Percentiles rank a stretch among this genome's conserved stretches.
phyloP scores from a whole-genome alignment of 2,797 vertebrate genomes.

The Mormyrops attenuatus region DNA sequence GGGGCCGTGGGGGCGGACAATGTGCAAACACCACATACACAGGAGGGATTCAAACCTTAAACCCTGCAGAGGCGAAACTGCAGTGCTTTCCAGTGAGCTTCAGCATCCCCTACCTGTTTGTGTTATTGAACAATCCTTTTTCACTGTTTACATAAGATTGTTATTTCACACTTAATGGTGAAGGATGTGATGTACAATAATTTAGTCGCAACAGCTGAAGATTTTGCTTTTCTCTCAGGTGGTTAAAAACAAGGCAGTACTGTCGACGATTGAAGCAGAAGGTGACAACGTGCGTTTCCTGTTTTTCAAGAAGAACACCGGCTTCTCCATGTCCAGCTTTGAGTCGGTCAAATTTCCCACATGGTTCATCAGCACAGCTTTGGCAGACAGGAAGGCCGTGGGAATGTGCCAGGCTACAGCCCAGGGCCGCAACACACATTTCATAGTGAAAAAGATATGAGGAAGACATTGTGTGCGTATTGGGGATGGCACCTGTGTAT shows the following conservation, averaged over 20 bases:
- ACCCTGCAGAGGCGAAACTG: background rate
- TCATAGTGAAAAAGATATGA: slow-evolving; percentile 39
- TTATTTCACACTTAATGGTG: background rate
- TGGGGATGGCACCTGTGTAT: slow-evolving; percentile 38
- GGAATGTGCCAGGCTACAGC: slow-evolving; percentile 38
- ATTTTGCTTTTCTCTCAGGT: slow-evolving; percentile 27
- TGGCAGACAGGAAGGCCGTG: slow-evolving; percentile 29
- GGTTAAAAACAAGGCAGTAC: slow-evolving; percentile 28
- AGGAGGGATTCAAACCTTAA: background rate
- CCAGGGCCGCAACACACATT: slow-evolving; percentile 28
- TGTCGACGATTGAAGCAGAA: slow-evolving; percentile 17
- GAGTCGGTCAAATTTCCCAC: slow-evolving; percentile 43
- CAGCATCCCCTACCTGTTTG: background rate
- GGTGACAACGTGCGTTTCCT: slow-evolving; percentile 51
- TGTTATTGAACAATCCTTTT: background rate
- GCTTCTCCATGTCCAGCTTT: slow-evolving; percentile 44
- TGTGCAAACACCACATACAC: background rate
- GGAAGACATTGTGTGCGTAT: slow-evolving; percentile 54
- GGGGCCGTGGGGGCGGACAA: background rate
- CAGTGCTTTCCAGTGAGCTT: background rate
- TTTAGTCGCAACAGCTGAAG: background rate
- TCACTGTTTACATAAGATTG: background rate
- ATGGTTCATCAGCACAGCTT: slow-evolving; percentile 59
- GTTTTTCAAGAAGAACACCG: slow-evolving; percentile 49
- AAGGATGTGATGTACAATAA: background rate